Evolutionary conservation across 2,888 invertebrate genomes (phyloP), one percentile per base, ranked within the genome.

Genomic region (Caenorhabditis wallacei): DNA sequence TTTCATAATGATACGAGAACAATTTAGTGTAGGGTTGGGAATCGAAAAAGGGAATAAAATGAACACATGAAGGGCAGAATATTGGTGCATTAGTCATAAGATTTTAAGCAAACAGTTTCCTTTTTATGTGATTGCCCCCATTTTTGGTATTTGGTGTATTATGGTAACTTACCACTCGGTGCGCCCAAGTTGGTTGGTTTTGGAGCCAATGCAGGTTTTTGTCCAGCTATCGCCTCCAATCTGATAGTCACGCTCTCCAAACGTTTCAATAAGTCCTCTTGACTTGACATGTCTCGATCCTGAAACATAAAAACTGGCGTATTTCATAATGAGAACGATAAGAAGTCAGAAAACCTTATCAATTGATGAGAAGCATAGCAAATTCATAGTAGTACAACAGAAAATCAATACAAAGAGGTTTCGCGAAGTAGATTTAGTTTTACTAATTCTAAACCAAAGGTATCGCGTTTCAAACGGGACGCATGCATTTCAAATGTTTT

Each of bases 141-240:
- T 51, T 30, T 51, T 20, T 51, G 64, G 51, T 66, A 51, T 35
- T 66, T 66, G 64, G 16, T 63, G 40, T 24, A 43, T n/a, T n/a
- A n/a, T n/a, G n/a, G n/a, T 56, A 56, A 76, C 76, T 69, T 43
- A 76, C 69, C 54, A 61, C 63, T 59, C 22, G 82, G 80, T 54
- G 57, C 80, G 37, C 78, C 46, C 26, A 85, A 69, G 53, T 82
- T 72, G 24, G 82, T 82, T 54, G 90, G 90, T 56, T 91, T 90
- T 26, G 91, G 90, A 0, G 90, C 88, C 16, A 90, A 64, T 16
- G 87, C 84, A 13, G 90, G 90, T 71, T 90, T 90, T 61, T 87
- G 87, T 20, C 84, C 79, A 18, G 84, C 68, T 20, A 90, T 70
- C 1, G 88, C 84, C 66, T 90, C 90, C 35, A 91, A 78, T 20